Evolutionary conservation across 2,888 invertebrate species (phyloP), one percentile per base, ranked within the genome.

Genomic region (Myopa tessellatipennis): DNA sequence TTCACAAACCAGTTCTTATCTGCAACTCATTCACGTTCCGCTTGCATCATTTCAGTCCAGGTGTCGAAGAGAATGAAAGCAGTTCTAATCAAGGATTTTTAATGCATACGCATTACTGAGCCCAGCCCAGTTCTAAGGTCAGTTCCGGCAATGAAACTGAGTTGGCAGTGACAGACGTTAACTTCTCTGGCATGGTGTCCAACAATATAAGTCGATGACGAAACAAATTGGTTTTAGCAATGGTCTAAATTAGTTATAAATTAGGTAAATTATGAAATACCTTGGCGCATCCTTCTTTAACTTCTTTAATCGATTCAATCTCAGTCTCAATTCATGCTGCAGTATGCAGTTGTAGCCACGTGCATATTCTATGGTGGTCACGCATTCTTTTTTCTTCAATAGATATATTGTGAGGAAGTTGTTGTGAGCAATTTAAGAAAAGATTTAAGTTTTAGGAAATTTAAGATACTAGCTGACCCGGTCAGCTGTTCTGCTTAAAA

Each of bases 101-200:
- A 65, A 70, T 58, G 12, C n/a, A 55, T n/a, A 16, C n/a, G 55
- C 5, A 16, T n/a, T 0, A 60, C 76, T 69, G 63, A 72, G 78
- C 84, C 85, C 82, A 85, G 82, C 85, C 84, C 84, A 85, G 81
- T 83, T 84, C 81, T 84, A 61, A 83, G 79, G 80, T 82, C 84
- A 85, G 85, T 85, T 85, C 85, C 85, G 85, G 84, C 81, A 83
- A 83, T 77, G 70, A 58, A n/a, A 10, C 5, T 55, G 55, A n/a
- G 16, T 14, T 55, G 14, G 55, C n/a, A 55, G 26, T 26, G 26
- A n/a, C 55, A 14, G 55, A 5, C 55, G 55, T n/a, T 55, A 55
- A 6, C 55, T 16, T 16, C 16, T 55, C 1, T 26, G 55, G 4
- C 10, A 55, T n/a, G 14, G 16, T 55, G 5, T 55, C 10, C n/a